These are phyloP conservation scores for Myzus persicae DNA, from an alignment of 1,140 invertebrate species.

Conservation along the genomic window DNA sequence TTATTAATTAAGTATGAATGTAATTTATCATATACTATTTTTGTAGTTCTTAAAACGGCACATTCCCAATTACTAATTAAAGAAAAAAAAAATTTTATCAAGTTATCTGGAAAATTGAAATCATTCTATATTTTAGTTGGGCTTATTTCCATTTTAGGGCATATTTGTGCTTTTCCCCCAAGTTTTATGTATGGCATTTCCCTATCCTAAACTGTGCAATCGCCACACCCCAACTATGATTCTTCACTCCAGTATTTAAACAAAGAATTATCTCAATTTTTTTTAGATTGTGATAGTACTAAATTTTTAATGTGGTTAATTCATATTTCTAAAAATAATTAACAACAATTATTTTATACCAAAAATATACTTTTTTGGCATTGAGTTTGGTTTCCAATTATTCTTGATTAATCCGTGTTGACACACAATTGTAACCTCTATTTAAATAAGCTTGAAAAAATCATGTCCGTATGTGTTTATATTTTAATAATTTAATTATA, in stretches of 20 bases:
- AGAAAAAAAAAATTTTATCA: neutral
- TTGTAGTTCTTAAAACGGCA: neutral
- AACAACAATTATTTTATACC: neutral
- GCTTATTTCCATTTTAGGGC: neutral
- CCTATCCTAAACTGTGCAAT: neutral
- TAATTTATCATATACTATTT: neutral
- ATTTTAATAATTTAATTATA: neutral
- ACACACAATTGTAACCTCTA: neutral
- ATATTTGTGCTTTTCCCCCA: neutral
- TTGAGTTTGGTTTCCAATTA: too few species aligned
- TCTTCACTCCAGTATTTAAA: neutral
- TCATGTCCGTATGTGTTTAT: neutral
- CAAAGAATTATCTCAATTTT: neutral
- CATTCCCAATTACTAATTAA: neutral
- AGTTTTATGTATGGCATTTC: neutral
- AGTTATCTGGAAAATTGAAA: neutral
- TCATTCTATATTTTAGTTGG: neutral
- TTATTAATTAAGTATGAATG: neutral
- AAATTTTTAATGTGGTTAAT: neutral
- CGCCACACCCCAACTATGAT: neutral
- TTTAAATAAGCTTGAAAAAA: too few species aligned
- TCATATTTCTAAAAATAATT: neutral
- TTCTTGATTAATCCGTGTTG: neutral
- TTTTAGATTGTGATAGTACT: neutral
- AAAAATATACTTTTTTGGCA: neutral